Base-by-base conservation (phyloP, 2,797 vertebrate species). In the Sebastolobus altivelis region DNA sequence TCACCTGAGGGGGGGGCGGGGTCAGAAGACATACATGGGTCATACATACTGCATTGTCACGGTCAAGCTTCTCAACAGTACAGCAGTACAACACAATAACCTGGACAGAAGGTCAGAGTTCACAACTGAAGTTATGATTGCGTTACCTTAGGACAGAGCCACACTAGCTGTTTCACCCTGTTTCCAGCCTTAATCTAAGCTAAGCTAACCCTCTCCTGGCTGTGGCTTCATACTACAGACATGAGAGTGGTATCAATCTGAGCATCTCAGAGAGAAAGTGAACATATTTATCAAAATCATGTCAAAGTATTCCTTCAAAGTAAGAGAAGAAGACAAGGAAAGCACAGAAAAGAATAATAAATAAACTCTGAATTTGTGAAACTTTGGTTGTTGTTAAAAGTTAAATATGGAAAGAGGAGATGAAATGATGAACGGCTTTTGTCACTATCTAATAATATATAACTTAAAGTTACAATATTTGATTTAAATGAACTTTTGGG, bases 141-240 rank as follows among this genome's bases (percentile, higher is more conserved):
- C 1, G 55, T 14, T 40, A 40, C 38, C 11, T 40, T 40, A 13
- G 11, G 38, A 40, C 38, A 33, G 33, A 33, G 9, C 35, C 9
- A 43, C 2, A 1, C 40, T 14, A 13, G 40, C 40, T 43, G 5
- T 43, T 43, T 43, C 12, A 5, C 12, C 40, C 40, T 43, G 13
- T 59, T 56, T 56, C 5, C 54, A 27, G 22, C 27, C 27, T 56
- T 27, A 2, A 59, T 56, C 22, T 56, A 56, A 56, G 55, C 13
- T 18, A 56, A 31, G 18, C 59, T 33, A n/a, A 61, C 20, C 18
- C 0, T 22, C 20, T 35, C 20, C 0, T 20, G 59, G 33, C 0
- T 35, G 33, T 37, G 0, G 0, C 11, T 35, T 35, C 40, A 43
- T 43, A 43, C 0, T 43, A 43, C 0, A 43, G 40, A 43, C 0